These are phyloP conservation scores for Rissa tridactyla DNA, from an alignment of 2,113 vertebrate species.

Conservation along the genomic window DNA sequence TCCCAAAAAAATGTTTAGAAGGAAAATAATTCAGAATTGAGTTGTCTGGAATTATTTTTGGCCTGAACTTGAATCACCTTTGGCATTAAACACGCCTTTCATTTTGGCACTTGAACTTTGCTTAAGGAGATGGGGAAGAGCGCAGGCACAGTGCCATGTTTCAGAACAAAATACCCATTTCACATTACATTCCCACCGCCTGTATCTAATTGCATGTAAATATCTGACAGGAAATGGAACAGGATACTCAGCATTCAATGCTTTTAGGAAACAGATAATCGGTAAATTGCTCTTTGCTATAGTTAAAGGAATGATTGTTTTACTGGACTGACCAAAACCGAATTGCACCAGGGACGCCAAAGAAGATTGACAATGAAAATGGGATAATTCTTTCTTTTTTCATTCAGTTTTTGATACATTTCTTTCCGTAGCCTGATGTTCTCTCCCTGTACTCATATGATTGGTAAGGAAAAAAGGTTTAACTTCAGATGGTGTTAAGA, in stretches of 20 bases:
- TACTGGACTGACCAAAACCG: background rate
- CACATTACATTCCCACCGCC: slow-evolving; percentile 34
- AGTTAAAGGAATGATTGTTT: slow-evolving; percentile 50
- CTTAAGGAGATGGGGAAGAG: slow-evolving; percentile 51
- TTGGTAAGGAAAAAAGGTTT: background rate
- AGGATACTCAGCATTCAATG: slow-evolving; percentile 43
- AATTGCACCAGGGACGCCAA: background rate
- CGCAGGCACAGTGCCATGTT: slow-evolving; percentile 31
- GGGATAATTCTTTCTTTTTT: background rate
- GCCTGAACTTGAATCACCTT: slow-evolving; percentile 60
- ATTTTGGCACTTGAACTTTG: slow-evolving; percentile 51
- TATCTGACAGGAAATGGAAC: slow-evolving; percentile 64
- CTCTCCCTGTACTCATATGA: accelerated
- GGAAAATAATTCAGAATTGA: slow-evolving; percentile 41
- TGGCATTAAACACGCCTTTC: slow-evolving; percentile 54
- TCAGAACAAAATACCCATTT: slow-evolving; percentile 63
- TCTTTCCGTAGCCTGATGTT: background rate
- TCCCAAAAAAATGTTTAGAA: background rate
- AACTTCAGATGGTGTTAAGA: background rate
- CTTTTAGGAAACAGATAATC: slow-evolving; percentile 52
- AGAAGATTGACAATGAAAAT: background rate
- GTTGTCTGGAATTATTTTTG: slow-evolving; percentile 66
- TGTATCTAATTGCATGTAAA: slow-evolving; percentile 53
- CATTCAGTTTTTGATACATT: background rate
- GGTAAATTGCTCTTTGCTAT: slow-evolving; percentile 4